These are phyloP conservation scores for Aphrocallistes beatrix DNA, from an alignment of 37 sponge, comb jelly and placozoan genomes.

Conservation along the genomic window DNA sequence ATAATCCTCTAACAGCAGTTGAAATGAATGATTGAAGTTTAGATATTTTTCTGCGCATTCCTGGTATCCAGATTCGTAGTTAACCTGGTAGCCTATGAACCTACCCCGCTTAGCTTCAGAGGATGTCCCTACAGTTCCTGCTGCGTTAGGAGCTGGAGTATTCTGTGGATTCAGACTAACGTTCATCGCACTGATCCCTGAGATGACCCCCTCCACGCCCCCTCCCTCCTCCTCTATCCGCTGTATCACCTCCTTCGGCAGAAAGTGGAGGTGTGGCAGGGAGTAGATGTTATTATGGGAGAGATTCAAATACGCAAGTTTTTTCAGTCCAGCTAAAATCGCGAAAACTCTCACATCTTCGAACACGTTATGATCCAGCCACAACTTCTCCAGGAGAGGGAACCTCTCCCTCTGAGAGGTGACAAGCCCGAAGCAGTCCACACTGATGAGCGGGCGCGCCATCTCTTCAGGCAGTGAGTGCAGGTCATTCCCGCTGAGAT, in stretches of 20 bases:
- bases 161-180: no score
- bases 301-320: conserved; percentile 60
- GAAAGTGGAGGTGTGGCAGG: conserved; percentile 60
- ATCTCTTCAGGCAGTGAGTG: not conserved
- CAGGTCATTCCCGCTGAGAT: conserved; percentile 43
- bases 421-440: not conserved
- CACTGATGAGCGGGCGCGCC: not conserved
- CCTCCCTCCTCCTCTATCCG: not conserved
- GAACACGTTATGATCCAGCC: conserved; percentile 69
- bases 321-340: conserved; percentile 70
- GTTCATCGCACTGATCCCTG: no score
- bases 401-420: conserved; percentile 29
- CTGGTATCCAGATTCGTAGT: no score
- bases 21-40: no score
- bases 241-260: conserved; percentile 22
- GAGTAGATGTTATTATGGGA: conserved; percentile 65
- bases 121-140: no score
- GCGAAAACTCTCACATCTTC: conserved; percentile 58
- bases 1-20: no score
- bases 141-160: no score
- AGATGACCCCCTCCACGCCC: not conserved
- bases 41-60: no score
- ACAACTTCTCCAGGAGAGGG: conserved; percentile 56
- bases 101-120: no score
- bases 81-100: no score